phyloP scores from a whole-genome alignment of 2,888 invertebrate species.

The Tryphoninae sp. region DNA sequence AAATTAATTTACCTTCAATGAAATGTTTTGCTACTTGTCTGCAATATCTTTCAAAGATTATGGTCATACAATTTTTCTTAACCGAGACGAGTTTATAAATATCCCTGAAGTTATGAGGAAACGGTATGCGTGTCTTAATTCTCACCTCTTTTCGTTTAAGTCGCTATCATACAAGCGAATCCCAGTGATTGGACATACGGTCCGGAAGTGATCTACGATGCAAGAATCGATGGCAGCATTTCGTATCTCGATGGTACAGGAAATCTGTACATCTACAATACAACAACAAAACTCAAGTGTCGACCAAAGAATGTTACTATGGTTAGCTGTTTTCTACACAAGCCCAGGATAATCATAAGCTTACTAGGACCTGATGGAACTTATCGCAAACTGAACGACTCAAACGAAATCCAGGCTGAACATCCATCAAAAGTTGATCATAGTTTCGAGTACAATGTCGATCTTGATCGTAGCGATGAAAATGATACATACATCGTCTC shows the following conservation, averaged over 20 bases:
- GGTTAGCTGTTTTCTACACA: slow-evolving; percentile 30
- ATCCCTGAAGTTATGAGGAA: too few species aligned
- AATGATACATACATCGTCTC: background rate
- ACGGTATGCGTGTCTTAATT: background rate
- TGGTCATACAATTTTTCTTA: too few species aligned
- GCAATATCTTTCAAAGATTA: too few species aligned
- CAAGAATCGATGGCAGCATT: slow-evolving; percentile 31
- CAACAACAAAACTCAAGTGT: slow-evolving; percentile 44
- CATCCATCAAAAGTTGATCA: slow-evolving; percentile 28
- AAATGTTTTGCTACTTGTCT: background rate
- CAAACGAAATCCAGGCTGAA: background rate
- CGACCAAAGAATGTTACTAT: slow-evolving; percentile 27
- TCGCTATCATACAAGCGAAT: slow-evolving; percentile 9
- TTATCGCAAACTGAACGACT: slow-evolving; percentile 5
- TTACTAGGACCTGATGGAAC: background rate
- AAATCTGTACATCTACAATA: background rate
- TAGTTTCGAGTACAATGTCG: background rate
- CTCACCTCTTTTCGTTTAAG: slow-evolving; percentile 8
- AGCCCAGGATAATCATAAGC: slow-evolving; percentile 19
- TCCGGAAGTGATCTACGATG: slow-evolving; percentile 53
- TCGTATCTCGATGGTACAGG: background rate
- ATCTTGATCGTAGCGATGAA: background rate
- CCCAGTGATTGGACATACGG: slow-evolving; percentile 43
- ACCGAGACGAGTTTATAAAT: too few species aligned
- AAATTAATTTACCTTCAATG: background rate